These are phyloP conservation scores for Tamandua tetradactyla DNA, from an alignment of 2,797 vertebrate species.

Conservation along the genomic window DNA sequence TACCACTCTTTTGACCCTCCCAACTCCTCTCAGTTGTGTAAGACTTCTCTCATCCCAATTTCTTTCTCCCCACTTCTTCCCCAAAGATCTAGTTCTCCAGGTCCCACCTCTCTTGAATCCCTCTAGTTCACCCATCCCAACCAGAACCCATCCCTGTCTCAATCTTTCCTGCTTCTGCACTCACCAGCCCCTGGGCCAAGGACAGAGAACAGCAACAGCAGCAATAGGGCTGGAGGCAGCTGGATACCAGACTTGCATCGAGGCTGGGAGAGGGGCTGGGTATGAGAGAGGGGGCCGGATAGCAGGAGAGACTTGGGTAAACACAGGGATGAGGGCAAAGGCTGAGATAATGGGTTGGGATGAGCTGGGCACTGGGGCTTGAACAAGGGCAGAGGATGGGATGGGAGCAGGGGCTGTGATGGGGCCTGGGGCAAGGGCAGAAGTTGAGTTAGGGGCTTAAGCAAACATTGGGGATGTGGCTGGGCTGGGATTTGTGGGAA, in stretches of 20 bases:
- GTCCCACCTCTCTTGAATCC: slow-evolving; percentile 36
- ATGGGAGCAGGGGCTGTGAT: not conserved
- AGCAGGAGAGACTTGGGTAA: slow-evolving; percentile 62
- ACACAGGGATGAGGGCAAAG: slow-evolving; percentile 62
- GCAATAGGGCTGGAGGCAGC: slow-evolving; percentile 75
- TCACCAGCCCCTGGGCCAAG: slow-evolving; percentile 80
- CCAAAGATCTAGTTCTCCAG: slow-evolving; percentile 6
- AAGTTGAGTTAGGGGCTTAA: not conserved
- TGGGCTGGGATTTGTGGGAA: slow-evolving; percentile 54
- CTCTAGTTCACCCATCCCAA: slow-evolving; percentile 56
- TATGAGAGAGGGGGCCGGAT: slow-evolving; percentile 55
- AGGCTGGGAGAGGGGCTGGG: slow-evolving; percentile 72
- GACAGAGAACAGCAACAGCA: slow-evolving; percentile 80
- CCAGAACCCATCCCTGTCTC: slow-evolving; percentile 55
- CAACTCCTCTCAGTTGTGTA: not conserved
- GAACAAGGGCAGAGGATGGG: slow-evolving; percentile 31
- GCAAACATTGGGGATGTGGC: slow-evolving; percentile 24
- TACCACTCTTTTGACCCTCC: not conserved
- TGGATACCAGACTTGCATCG: slow-evolving; percentile 78
- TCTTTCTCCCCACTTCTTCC: not conserved
- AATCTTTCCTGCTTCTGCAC: slow-evolving; percentile 68
- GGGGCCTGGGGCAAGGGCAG: not conserved
- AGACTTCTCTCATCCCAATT: not conserved
- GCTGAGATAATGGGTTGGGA: slow-evolving; percentile 23
- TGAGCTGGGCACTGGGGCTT: slow-evolving; percentile 51